These are phyloP conservation scores for Unio pictorum DNA, from an alignment of 2,888 invertebrate species.

Conservation along the genomic window DNA sequence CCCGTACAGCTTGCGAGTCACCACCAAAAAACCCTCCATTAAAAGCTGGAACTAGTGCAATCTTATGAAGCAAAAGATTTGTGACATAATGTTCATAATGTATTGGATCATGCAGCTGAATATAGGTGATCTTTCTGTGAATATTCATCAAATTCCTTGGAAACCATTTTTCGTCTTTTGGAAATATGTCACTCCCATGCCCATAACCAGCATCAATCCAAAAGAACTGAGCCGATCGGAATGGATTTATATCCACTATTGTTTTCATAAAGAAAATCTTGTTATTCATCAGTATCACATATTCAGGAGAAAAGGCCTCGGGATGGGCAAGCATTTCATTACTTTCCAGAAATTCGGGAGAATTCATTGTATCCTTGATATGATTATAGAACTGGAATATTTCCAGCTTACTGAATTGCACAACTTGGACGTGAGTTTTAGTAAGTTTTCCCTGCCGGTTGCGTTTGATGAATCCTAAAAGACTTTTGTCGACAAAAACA, in stretches of 20 bases:
- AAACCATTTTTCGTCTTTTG: constrained; percentile 2
- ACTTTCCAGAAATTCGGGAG: constrained; percentile 24
- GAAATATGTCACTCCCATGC: constrained; percentile 10
- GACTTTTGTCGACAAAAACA: constrained; percentile 27
- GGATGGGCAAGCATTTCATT: constrained; percentile 59
- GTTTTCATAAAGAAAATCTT: constrained; percentile 65
- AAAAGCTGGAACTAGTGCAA: constrained; percentile 6
- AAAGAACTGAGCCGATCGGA: constrained; percentile 62
- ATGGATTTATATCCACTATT: constrained; percentile 58
- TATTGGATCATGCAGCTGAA: constrained; percentile 6
- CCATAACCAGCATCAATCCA: constrained; percentile 65
- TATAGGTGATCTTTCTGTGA: constrained; percentile 8
- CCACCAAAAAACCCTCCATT: constrained; percentile 25
- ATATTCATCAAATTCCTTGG: constrained; percentile 9
- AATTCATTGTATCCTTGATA: constrained; percentile 19
- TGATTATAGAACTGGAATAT: constrained; percentile 6
- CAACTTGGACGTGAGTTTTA: too few relatives aligned
- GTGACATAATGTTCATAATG: constrained; percentile 1
- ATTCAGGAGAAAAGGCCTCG: constrained; percentile 66
- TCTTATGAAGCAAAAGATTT: constrained; percentile 10
- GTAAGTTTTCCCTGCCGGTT: background rate
- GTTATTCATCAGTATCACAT: constrained; percentile 69
- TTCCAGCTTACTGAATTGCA: constrained; percentile 13
- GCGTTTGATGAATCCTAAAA: background rate
- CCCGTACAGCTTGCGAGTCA: constrained; percentile 8